Evolutionary conservation across 2,113 vertebrate species (phyloP).

Genomic region (Nerophis ophidion): DNA sequence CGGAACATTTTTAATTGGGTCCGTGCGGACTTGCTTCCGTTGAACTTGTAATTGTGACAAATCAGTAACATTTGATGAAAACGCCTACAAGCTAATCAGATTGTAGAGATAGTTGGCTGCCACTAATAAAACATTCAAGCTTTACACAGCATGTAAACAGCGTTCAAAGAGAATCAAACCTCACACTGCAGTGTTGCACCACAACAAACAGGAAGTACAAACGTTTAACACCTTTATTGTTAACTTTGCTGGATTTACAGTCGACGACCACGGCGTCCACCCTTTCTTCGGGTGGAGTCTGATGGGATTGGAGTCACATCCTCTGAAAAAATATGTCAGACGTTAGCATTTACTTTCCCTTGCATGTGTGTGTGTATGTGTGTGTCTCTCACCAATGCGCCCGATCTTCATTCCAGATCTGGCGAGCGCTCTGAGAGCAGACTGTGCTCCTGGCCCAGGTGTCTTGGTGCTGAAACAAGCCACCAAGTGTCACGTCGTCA

Average conservation of each 20-base stretch:
- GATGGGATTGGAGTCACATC: slow-evolving; percentile 98
- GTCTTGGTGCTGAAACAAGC: slow-evolving; percentile 85
- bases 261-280: slow-evolving; percentile 93
- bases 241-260: slow-evolving; percentile 71
- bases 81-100: no score
- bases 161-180: no score
- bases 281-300: slow-evolving; percentile 97
- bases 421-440: slow-evolving; percentile 92
- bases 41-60: no score
- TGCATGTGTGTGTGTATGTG: no score
- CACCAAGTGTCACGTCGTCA: background rate
- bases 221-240: slow-evolving; percentile 76
- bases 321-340: slow-evolving; percentile 71
- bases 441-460: slow-evolving; percentile 95
- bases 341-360: background rate
- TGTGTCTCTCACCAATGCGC: slow-evolving; percentile 79
- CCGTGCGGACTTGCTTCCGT: no score
- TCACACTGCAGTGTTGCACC: no score
- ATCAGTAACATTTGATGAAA: no score
- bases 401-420: slow-evolving; percentile 99
- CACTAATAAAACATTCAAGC: no score
- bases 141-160: no score
- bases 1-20: no score
- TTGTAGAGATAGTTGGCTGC: no score
- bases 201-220: no score